Base-by-base conservation (phyloP, 1,140 invertebrate species). In the Globodera rostochiensis region DNA sequence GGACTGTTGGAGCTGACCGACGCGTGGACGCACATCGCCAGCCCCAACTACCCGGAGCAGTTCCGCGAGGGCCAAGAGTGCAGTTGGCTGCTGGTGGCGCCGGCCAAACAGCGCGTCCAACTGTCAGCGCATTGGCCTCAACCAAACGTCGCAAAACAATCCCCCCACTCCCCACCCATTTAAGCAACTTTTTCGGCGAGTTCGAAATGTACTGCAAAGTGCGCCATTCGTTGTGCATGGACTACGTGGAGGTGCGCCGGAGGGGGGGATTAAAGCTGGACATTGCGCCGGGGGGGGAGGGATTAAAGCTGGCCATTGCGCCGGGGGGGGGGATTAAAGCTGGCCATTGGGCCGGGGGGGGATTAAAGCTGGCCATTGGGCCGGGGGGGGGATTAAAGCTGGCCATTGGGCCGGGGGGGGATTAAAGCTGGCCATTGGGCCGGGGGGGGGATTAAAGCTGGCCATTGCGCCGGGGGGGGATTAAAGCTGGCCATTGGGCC, bases 21-120 rank as follows among this genome's bases (percentile, higher is more conserved):
- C 6, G 75, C 46, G 6, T 88, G 88, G 85, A 86, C 84, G 9
- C 80, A 75, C 81, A 85, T 89, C n/a, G 76, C 80, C 25, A 78
- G 70, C 76, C 88, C 88, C 25, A 86, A 84, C 36, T 89, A 89
- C 84, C 88, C 88, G 57, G 75, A 60, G 21, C 86, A 89, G 76
- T 89, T 89, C 79, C 80, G 79, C 64, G 88, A 89, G 80, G 88
- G 88, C 60, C 88, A 89, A 82, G 88, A 89, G 74, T 89, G 88
- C 76, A 88, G 86, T 7, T 89, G 88, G 88, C 84, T 89, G 19
- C 80, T 89, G 15, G 76, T 81, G 53, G 88, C 88, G 9, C 88
- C 88, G 19, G 53, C 50, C 46, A 85, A 87, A 46, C 84, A 89
- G 66, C 83, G 77, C 47, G 89, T 90, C 6, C 85, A 90, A 69